Evolutionary conservation across 2,113 vertebrate species (phyloP), one percentile per base, ranked within the genome.

Genomic region (Etheostoma spectabile): DNA sequence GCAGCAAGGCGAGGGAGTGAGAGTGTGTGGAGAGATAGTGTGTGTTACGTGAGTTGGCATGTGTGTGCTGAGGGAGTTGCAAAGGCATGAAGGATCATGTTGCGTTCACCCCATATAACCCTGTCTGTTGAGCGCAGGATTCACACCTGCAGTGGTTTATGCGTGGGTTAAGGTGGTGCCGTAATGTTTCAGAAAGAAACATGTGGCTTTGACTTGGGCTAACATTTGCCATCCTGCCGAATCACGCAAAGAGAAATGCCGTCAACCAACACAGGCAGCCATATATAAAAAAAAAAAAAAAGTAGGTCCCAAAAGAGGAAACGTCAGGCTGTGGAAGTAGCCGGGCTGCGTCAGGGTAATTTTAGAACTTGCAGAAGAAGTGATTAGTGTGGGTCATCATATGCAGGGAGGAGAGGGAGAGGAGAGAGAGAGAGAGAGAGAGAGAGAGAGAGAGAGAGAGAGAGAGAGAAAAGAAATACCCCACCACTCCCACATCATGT

Each of bases 71-170:
- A 61, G 30, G 51, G 65, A 45, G 74, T 56, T 75, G 56, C 52
- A 74, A 72, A 84, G 68, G 38, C 85, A 86, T 45, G 70, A 55
- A 62, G 80, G 88, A 90, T 94, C 89, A 73, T 66, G 62, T 92
- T 93, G 79, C 91, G 0, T 61, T 93, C 80, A 82, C 93, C 93
- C 77, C 59, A 55, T 42, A 82, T 84, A 84, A 94, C 88, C 90
- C 91, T 7, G 16, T 63, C 77, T 3, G 55, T 74, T 63, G 79
- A 72, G 75, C 38, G 30, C 63, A 59, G 62, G 80, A 88, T 86
- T 78, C 30, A 70, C 71, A 24, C 27, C 48, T 61, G 48, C 74
- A 74, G 68, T 42, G 33, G n/a, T 68, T 3, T 18, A 24, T 24
- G 33, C 79, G 79, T 24, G 56, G 33, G 49, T 67, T n/a, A 35